Evolutionary conservation across 2,797 vertebrate genomes (phyloP), one percentile per base, ranked within the genome.

Genomic region (Limosa lapponica): DNA sequence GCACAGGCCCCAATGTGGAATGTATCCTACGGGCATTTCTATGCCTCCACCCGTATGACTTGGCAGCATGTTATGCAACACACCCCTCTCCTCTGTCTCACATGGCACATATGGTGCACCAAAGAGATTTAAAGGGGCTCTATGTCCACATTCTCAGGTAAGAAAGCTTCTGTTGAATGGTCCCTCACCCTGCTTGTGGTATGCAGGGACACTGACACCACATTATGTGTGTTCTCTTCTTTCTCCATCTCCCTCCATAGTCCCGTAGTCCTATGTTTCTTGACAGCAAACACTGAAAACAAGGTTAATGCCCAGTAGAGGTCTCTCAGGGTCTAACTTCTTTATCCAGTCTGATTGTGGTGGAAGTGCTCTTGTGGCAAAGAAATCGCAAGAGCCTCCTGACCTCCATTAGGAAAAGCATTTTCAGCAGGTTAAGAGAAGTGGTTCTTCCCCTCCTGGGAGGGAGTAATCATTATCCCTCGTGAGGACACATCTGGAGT

Each of bases 361-460:
- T 36, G 8, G 24, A 57, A 46, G 4, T 55, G 3, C 3, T 25
- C 5, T 11, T 58, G 11, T 8, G 10, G 16, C 30, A 64, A 52
- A 70, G 15, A 8, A 49, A 43, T 11, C 19, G 11, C 18, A 48
- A 88, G 5, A 75, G 3, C 5, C 3, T 59, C 32, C 22, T 52
- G 13, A 8, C 2, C 15, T 79, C 3, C 15, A 37, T 24, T 64
- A 67, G 3, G 13, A 55, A 84, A 78, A 71, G 3, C 3, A 32
- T 58, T 46, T 69, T 41, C 37, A 30, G 7, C 11, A 43, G 8
- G 11, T 8, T 85, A 39, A 46, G 5, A 18, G 13, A 37, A 5
- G 23, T 0, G 0, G 34, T 66, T 57, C 3, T 46, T 62, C 10
- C 11, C 1, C 8, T 41, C 1, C 16, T 79, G 7, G 34, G 37